Evolutionary conservation across 2,888 invertebrate genomes (phyloP).

Genomic region (Minunthozetes semirufus): DNA sequence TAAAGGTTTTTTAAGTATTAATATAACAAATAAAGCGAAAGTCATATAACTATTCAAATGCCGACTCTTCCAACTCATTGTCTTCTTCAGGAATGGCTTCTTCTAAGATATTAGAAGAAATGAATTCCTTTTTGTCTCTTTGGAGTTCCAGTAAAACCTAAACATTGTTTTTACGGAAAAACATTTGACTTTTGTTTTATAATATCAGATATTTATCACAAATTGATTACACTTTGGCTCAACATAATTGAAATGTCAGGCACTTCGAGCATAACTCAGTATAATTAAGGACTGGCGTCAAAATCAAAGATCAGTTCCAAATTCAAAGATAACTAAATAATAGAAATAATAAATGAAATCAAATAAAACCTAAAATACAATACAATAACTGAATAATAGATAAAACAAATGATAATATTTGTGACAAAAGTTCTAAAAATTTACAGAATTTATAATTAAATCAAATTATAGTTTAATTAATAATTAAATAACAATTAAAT

Average conservation of each 20-base stretch:
- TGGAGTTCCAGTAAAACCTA: not conserved
- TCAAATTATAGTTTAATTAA: not conserved
- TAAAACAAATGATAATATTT: too few species aligned
- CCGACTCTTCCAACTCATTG: not conserved
- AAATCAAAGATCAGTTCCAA: too few species aligned
- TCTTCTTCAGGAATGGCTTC: constrained; percentile 13
- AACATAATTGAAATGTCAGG: not conserved
- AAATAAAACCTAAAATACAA: too few species aligned
- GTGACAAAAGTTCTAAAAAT: too few species aligned
- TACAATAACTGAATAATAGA: too few species aligned
- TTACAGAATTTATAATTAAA: too few species aligned
- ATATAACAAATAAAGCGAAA: not conserved
- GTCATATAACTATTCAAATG: not conserved
- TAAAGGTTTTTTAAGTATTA: not conserved
- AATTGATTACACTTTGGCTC: not conserved
- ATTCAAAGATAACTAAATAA: too few species aligned
- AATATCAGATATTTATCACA: not conserved
- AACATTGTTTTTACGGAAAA: not conserved
- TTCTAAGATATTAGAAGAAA: not conserved
- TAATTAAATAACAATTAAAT: not conserved
- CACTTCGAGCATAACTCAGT: too few species aligned
- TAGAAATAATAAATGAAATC: too few species aligned
- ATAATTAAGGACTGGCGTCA: too few species aligned
- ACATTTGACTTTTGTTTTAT: not conserved
- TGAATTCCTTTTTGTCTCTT: not conserved